These are phyloP conservation scores for Grantiella picta DNA, from an alignment of 2,113 vertebrate species.

Conservation along the genomic window DNA sequence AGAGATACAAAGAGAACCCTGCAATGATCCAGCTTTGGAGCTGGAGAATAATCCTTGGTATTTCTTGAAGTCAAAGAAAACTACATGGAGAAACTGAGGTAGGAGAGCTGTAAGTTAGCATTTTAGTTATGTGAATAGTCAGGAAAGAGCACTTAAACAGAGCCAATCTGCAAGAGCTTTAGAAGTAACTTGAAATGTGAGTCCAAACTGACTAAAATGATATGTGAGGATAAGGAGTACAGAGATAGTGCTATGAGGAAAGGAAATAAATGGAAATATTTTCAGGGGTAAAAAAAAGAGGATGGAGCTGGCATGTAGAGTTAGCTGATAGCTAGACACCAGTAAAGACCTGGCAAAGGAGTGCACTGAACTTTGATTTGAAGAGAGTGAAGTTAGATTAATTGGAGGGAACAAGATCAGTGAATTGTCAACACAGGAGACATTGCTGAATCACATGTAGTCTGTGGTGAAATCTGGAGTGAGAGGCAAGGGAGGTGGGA, in stretches of 20 bases:
- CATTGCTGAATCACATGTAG: background rate
- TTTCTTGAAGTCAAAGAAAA: background rate
- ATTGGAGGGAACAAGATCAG: background rate
- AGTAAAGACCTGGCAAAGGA: background rate
- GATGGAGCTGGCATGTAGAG: background rate
- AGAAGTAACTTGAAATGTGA: background rate
- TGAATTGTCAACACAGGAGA: background rate
- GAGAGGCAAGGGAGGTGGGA: background rate
- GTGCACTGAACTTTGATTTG: background rate
- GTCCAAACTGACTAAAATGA: background rate
- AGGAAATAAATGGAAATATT: background rate
- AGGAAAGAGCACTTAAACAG: background rate
- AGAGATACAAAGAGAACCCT: background rate
- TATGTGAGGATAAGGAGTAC: background rate
- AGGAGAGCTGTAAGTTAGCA: background rate
- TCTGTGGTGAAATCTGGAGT: background rate
- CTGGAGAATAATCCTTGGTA: background rate
- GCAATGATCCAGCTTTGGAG: background rate
- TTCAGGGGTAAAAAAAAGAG: background rate
- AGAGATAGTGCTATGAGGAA: background rate
- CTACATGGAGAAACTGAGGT: background rate
- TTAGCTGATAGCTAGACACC: background rate
- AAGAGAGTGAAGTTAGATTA: background rate
- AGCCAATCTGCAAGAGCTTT: background rate
- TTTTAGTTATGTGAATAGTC: background rate